Percentiles rank a stretch among this genome's conserved stretches.
These are phyloP conservation scores for Lydus trimaculatus DNA, from an alignment of 2,888 invertebrate genomes.

Conservation along the genomic window DNA sequence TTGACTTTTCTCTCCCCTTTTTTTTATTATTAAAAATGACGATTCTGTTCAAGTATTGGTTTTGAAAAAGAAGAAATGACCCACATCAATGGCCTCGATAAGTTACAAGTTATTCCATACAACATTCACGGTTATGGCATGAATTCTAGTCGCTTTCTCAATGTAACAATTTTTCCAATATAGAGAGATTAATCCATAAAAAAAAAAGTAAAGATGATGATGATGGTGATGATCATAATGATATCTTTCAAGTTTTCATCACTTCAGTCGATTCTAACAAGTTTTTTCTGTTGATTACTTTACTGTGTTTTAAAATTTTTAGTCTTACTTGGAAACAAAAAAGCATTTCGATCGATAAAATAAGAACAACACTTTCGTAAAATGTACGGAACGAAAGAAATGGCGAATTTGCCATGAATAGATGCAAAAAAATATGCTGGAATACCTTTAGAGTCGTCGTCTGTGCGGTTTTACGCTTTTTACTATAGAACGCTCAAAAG, in stretches of 20 bases:
- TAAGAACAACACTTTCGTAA: not conserved
- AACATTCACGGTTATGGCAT: not conserved
- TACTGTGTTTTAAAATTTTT: not conserved
- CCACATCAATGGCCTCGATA: not conserved
- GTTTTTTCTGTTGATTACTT: not conserved
- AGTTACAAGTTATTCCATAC: not conserved
- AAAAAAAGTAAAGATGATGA: not conserved
- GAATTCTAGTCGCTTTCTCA: constrained; percentile 1
- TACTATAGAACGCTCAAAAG: too few relatives aligned
- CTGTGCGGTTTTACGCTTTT: not conserved
- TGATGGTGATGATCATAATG: not conserved
- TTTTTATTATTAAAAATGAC: not conserved
- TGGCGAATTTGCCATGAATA: not conserved
- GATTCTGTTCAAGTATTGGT: not conserved
- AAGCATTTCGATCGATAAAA: not conserved
- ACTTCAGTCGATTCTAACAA: not conserved
- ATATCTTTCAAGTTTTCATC: not conserved
- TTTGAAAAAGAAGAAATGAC: not conserved
- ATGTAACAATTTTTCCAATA: constrained; percentile 1
- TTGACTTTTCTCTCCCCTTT: not conserved
- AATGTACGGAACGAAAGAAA: not conserved
- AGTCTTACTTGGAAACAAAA: not conserved
- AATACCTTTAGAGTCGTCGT: not conserved
- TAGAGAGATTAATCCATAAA: not conserved
- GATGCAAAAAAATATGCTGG: not conserved